A percentile compares a stretch with the other conserved stretches of the same genome.
Evolutionary conservation across 2,113 vertebrate genomes (phyloP).

Genomic region (Cichladusa arquata): DNA sequence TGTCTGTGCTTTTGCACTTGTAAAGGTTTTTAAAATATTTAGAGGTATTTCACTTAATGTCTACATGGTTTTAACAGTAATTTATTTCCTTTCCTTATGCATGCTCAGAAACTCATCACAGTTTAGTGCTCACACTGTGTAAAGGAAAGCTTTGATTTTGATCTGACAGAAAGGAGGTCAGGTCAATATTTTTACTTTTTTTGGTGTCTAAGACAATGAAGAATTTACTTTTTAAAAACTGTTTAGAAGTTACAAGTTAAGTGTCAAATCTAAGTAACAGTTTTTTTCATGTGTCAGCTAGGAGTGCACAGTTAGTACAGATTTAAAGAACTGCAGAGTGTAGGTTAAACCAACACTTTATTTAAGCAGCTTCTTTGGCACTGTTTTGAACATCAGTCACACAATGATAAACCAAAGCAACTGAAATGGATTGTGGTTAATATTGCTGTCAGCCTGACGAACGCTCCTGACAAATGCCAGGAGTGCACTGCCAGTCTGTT

Average conservation of each 20-base stretch:
- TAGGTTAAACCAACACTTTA: slow-evolving; percentile 68
- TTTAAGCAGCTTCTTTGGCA: slow-evolving; percentile 61
- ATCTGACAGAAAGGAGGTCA: not conserved
- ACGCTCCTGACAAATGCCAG: slow-evolving; percentile 67
- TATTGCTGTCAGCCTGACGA: slow-evolving; percentile 73
- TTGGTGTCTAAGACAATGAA: not conserved
- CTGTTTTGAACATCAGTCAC: slow-evolving; percentile 73
- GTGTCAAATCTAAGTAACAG: not conserved
- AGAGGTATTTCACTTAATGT: not conserved
- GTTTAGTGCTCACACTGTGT: not conserved
- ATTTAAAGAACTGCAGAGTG: slow-evolving; percentile 22
- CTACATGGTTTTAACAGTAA: not conserved
- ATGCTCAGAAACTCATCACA: not conserved
- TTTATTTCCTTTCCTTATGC: not conserved
- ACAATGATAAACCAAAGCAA: slow-evolving; percentile 73
- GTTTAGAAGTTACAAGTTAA: not conserved
- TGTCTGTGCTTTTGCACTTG: not conserved
- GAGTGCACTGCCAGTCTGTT: slow-evolving; percentile 55
- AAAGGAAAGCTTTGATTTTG: not conserved
- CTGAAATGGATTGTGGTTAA: slow-evolving; percentile 75
- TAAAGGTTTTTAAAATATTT: not conserved
- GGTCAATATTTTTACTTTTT: not conserved
- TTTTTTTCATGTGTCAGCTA: not conserved
- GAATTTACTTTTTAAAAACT: not conserved
- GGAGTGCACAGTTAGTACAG: not conserved